Base-by-base conservation (phyloP, 2,113 vertebrate species). In the Marmota monax region DNA sequence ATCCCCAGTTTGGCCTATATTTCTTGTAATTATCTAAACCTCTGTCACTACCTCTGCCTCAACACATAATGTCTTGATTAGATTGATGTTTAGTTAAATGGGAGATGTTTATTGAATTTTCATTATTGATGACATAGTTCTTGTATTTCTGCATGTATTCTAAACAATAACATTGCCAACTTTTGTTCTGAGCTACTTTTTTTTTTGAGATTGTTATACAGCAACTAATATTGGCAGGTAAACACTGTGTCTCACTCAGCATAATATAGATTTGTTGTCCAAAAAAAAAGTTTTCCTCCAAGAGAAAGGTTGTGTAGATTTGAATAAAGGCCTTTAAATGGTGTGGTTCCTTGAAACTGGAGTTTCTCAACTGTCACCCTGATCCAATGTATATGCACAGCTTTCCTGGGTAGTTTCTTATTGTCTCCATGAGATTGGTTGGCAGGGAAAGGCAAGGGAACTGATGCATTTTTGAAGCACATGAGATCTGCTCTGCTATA, bases 401-500 rank as follows among this genome's bases (percentile, higher is more conserved):
- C 74, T 39, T 14, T 67, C 12, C 2, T 39, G 23, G 23, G 29
- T 25, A 88, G 9, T 1, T 77, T 14, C 29, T 51, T 4, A 27
- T 18, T 20, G 4, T 14, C 18, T 13, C 72, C 29, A 4, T 14
- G 34, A 22, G 3, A 18, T 45, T n/a, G 14, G 1, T 8, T 17
- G n/a, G 9, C 8, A 2, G 34, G 4, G 12, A 5, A 73, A 16
- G 5, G 22, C 29, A 69, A n/a, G 12, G 2, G 7, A 78, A 84
- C 12, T 32, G 5, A n/a, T 42, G 10, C 16, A 79, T 17, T 48
- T 9, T 48, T 37, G 8, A 51, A 76, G 39, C 1, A 10, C 0
- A 27, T 72, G 32, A 1, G 48, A 17, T 4, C 5, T 56, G 1
- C 8, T 76, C 0, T 32, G 1, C 12, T 65, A 22, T 56, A 4